Conservation (phyloP, 2,888 invertebrate species). For the Drosophila flavopinicola region DNA sequence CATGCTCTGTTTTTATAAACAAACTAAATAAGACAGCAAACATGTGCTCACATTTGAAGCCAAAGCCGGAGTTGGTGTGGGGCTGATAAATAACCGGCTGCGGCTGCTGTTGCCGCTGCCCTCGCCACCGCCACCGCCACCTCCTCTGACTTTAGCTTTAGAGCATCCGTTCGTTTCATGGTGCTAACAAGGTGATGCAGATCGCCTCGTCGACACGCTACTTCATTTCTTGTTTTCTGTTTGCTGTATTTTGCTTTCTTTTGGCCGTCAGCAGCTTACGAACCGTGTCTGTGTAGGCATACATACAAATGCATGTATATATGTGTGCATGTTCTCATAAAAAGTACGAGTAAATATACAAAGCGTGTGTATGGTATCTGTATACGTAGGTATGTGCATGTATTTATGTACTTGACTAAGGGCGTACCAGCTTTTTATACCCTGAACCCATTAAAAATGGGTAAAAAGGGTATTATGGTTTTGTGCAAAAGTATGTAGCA, state of each 20-base stretch:
- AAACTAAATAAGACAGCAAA: slow-evolving; percentile 40
- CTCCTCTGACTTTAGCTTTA: slow-evolving; percentile 49
- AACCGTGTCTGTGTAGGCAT: background rate
- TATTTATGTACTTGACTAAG: slow-evolving; percentile 1
- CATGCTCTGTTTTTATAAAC: slow-evolving; percentile 41
- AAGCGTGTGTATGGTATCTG: slow-evolving; percentile 1
- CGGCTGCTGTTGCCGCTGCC: slow-evolving; percentile 9
- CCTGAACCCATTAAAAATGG: too few relatives aligned
- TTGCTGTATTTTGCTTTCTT: slow-evolving; percentile 62
- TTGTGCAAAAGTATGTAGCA: too few relatives aligned
- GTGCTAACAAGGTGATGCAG: slow-evolving; percentile 78
- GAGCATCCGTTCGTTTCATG: slow-evolving; percentile 52
- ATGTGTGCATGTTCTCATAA: slow-evolving; percentile 15
- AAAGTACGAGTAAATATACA: slow-evolving; percentile 34
- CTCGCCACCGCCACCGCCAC: slow-evolving; percentile 13
- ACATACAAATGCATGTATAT: background rate
- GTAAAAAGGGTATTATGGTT: too few relatives aligned
- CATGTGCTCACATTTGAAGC: slow-evolving; percentile 39
- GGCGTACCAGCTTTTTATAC: too few relatives aligned
- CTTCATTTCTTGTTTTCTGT: slow-evolving; percentile 64
- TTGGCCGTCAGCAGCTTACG: slow-evolving; percentile 33
- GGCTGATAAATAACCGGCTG: slow-evolving; percentile 69
- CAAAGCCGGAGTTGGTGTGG: slow-evolving; percentile 31
- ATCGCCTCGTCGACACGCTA: slow-evolving; percentile 74
- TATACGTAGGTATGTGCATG: background rate